Evolutionary conservation across 2,113 vertebrate genomes (phyloP), one percentile per base, ranked within the genome.

Genomic region (Junco hyemalis): DNA sequence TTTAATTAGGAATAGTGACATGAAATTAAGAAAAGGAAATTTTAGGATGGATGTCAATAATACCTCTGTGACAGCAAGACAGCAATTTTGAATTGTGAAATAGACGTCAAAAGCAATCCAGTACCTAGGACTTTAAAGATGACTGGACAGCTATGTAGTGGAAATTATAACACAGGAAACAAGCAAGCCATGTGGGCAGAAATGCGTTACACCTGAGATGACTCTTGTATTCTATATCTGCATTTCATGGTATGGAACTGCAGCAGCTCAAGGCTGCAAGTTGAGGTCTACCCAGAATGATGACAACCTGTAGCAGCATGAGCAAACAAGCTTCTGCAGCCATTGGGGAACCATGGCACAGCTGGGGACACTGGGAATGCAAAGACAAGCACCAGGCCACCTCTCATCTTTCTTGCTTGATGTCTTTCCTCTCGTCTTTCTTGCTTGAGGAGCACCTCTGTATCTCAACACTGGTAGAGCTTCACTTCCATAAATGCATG

Each of bases 271-370:
- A 4, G 8, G 23, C 38, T 77, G 31, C 36, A 47, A 29, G 15
- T 2, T 59, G 19, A n/a, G 31, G 15, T n/a, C 24, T 70, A 25
- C 15, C 4, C 50, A 44, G 38, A 79, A 15, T 28, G 66, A 45
- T 0, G 1, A 26, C 5, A 54, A 17, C 5, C 13, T 1, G 0
- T 56, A 56, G 44, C 2, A 61, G 29, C 1, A 1, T 17, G 19
- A 70, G 45, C 13, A 47, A 2, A 2, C 0, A 13, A 59, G 6
- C 1, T 48, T 47, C 36, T 1, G 7, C 20, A 77, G 21, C 28
- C 3, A 2, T 11, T 0, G 1, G 18, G 38, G 61, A 84, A 3
- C 9, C 31, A 23, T 0, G 0, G 15, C 22, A 71, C 15, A 53
- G 14, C 19, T 47, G 59, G n/a, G n/a, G 4, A 28, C 9, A 47